phyloP scores from a whole-genome alignment of 2,797 vertebrate genomes.

The Eidolon dupreanum region DNA sequence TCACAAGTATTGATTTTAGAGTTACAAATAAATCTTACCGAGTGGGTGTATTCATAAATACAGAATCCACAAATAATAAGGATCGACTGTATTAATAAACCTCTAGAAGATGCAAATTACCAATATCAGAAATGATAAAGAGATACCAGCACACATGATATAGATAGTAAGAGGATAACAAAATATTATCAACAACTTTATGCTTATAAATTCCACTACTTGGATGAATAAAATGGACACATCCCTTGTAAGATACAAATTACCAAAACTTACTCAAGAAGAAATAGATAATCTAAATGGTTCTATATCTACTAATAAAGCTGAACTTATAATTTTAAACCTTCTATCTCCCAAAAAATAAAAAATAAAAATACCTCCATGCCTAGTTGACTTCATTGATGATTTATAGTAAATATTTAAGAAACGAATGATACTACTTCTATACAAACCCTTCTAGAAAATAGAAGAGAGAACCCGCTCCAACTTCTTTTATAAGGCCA shows the following conservation, averaged over 20 bases:
- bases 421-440: constrained; percentile 18
- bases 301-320: neutral
- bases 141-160: neutral
- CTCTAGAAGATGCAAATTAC: neutral
- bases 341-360: neutral
- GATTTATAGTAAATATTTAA: neutral
- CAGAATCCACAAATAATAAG: neutral
- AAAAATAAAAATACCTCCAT: neutral
- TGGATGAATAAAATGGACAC: neutral
- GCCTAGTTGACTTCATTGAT: neutral
- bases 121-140: neutral
- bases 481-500: neutral
- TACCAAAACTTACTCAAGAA: neutral
- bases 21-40: neutral
- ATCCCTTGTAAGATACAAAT: neutral
- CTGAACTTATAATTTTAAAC: neutral
- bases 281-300: neutral
- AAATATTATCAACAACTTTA: neutral
- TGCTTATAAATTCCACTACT: neutral
- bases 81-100: neutral
- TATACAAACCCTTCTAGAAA: neutral
- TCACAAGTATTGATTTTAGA: neutral
- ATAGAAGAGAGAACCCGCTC: neutral
- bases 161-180: neutral
- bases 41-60: neutral